Percentiles rank a stretch among this genome's conserved stretches.
phyloP scores from a whole-genome alignment of 2,797 vertebrate species.

The Oreonectes daqikongensis region DNA sequence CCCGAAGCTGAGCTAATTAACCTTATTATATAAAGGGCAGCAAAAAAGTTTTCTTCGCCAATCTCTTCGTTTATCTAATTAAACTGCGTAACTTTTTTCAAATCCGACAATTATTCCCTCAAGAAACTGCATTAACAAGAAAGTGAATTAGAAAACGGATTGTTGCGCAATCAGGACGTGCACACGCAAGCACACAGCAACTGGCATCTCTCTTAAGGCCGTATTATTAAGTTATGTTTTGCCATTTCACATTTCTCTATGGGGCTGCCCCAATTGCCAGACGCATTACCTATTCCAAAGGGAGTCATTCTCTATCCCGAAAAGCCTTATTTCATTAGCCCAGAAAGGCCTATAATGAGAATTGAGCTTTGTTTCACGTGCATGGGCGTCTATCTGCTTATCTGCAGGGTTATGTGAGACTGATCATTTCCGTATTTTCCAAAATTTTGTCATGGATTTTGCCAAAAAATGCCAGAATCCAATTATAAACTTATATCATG shows the following conservation, averaged over 20 bases:
- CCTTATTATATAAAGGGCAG: constrained; percentile 74
- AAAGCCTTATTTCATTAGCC: constrained; percentile 60
- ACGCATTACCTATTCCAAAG: constrained; percentile 53
- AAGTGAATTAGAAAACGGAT: constrained; percentile 64
- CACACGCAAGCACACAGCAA: constrained; percentile 50
- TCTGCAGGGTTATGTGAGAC: constrained; percentile 8
- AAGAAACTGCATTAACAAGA: constrained; percentile 65
- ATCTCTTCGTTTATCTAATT: constrained; percentile 62
- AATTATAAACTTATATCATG: no score
- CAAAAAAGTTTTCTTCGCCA: constrained; percentile 68
- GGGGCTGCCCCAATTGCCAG: constrained; percentile 61
- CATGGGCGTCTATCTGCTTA: constrained; percentile 43
- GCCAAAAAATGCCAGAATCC: no score
- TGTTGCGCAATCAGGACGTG: constrained; percentile 46
- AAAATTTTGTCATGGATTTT: no score
- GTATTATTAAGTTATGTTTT: constrained; percentile 61
- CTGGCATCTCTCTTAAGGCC: constrained; percentile 59
- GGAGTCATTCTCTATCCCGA: constrained; percentile 56
- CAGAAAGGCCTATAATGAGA: constrained; percentile 57
- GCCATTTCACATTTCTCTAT: constrained; percentile 53
- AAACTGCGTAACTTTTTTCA: constrained; percentile 60
- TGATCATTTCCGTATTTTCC: constrained; percentile 36
- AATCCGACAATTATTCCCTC: constrained; percentile 67
- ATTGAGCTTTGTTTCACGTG: constrained; percentile 53
- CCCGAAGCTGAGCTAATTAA: constrained; percentile 79